Evolutionary conservation across 1,140 invertebrate genomes (phyloP).

Genomic region (Oryzaephilus surinamensis): DNA sequence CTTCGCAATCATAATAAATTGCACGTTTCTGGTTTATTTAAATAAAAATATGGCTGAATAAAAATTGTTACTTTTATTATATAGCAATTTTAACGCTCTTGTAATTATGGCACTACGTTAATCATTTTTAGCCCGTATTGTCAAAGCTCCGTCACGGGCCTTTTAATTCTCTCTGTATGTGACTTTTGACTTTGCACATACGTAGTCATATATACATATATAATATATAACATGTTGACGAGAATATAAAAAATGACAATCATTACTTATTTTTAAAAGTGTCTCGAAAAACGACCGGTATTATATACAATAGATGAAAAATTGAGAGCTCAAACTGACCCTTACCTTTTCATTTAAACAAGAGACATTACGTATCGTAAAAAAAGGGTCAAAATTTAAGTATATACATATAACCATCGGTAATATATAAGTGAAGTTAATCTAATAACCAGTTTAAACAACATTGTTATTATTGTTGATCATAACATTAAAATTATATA

Average conservation of each 20-base stretch:
- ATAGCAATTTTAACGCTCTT: too few species aligned
- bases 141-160: constrained; percentile 20
- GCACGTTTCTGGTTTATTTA: too few species aligned
- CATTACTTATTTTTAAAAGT: constrained; percentile 20
- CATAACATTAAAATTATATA: constrained; percentile 23
- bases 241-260: constrained; percentile 22
- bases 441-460: constrained; percentile 22
- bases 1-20: too few species aligned
- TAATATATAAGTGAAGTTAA: too few species aligned
- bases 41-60: too few species aligned
- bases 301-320: constrained; percentile 25
- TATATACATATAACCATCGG: too few species aligned
- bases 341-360: too few species aligned
- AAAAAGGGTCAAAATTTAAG: constrained; percentile 22
- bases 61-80: too few species aligned
- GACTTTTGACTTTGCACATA: too few species aligned
- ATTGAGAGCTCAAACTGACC: constrained; percentile 23
- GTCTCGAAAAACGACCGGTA: constrained; percentile 17
- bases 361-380: too few species aligned
- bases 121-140: constrained; percentile 18
- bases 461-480: constrained; percentile 16
- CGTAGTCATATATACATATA: too few species aligned
- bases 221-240: too few species aligned
- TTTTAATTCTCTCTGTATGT: constrained; percentile 15
- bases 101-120: constrained; percentile 10